Conservation (phyloP, 2,888 invertebrate species). For the Tribolium freemani region DNA sequence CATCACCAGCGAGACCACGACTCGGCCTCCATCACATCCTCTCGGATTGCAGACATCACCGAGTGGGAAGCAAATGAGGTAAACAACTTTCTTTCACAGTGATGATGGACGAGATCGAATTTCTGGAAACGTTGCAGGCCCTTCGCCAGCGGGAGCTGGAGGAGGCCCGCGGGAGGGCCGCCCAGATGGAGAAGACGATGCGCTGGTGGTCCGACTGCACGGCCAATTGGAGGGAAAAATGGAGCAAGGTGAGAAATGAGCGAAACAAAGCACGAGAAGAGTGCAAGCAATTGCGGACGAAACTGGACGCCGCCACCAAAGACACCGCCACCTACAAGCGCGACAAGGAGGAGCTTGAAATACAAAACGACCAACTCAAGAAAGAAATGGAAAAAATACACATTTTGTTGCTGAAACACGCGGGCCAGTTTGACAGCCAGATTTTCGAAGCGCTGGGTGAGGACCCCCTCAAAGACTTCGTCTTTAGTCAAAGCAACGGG, state of each 20-base stretch:
- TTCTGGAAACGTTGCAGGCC: slow-evolving; percentile 66
- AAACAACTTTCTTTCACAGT: slow-evolving; percentile 42
- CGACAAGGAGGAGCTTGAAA: slow-evolving; percentile 84
- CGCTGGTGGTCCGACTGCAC: slow-evolving; percentile 99
- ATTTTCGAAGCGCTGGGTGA: slow-evolving; percentile 69
- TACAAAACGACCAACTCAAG: slow-evolving; percentile 82
- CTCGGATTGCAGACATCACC: slow-evolving; percentile 75
- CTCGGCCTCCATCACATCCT: slow-evolving; percentile 71
- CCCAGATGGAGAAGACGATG: slow-evolving; percentile 99
- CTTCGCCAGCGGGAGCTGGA: slow-evolving; percentile 86
- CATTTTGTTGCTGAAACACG: slow-evolving; percentile 76
- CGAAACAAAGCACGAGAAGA: slow-evolving; percentile 94
- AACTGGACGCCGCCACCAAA: slow-evolving; percentile 84
- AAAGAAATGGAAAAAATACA: slow-evolving; percentile 87
- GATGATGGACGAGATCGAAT: slow-evolving; percentile 25
- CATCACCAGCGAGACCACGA: slow-evolving; percentile 76
- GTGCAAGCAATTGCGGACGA: slow-evolving; percentile 83
- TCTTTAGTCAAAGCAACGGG: slow-evolving; percentile 59
- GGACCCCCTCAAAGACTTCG: slow-evolving; percentile 67
- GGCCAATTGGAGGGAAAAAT: slow-evolving; percentile 95
- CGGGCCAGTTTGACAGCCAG: slow-evolving; percentile 77
- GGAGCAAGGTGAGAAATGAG: slow-evolving; percentile 95
- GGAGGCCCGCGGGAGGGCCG: slow-evolving; percentile 92
- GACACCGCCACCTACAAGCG: slow-evolving; percentile 81
- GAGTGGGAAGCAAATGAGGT: slow-evolving; percentile 88